phyloP scores from a whole-genome alignment of 64 coral and sea anemone species.

The Montipora cactus region DNA sequence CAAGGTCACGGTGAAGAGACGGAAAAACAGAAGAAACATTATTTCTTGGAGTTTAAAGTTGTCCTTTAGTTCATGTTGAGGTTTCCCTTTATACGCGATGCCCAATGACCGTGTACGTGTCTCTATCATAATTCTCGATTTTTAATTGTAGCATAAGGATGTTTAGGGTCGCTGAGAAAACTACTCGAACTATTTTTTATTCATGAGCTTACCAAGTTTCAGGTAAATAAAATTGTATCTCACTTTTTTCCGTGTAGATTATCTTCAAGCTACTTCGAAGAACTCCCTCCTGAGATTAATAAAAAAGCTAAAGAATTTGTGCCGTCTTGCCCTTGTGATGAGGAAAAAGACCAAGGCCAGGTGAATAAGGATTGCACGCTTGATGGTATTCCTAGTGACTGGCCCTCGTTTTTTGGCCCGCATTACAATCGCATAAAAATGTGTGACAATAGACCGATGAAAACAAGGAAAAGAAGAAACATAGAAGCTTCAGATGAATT shows the following conservation, averaged over 20 bases:
- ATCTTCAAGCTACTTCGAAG: slow-evolving; percentile 5
- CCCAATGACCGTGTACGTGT: no score
- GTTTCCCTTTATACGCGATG: no score
- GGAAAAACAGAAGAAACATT: no score
- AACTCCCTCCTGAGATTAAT: not conserved
- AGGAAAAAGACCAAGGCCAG: not conserved
- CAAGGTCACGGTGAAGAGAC: no score
- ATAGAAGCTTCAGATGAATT: not conserved
- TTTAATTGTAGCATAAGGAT: no score
- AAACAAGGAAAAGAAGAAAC: not conserved
- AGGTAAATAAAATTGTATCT: no score
- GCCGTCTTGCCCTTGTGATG: not conserved
- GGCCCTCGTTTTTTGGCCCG: not conserved
- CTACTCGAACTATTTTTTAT: no score
- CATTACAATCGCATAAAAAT: not conserved
- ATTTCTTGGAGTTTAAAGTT: no score
- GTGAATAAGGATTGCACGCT: not conserved
- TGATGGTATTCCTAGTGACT: not conserved
- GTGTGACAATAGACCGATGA: not conserved
- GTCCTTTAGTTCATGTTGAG: no score
- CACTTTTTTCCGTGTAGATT: not conserved
- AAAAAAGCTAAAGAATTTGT: not conserved
- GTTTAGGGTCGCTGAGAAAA: no score
- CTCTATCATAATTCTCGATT: no score
- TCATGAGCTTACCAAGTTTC: no score